Evolutionary conservation across 2,888 invertebrate genomes (phyloP).

Genomic region (Eupeodes latifasciatus): DNA sequence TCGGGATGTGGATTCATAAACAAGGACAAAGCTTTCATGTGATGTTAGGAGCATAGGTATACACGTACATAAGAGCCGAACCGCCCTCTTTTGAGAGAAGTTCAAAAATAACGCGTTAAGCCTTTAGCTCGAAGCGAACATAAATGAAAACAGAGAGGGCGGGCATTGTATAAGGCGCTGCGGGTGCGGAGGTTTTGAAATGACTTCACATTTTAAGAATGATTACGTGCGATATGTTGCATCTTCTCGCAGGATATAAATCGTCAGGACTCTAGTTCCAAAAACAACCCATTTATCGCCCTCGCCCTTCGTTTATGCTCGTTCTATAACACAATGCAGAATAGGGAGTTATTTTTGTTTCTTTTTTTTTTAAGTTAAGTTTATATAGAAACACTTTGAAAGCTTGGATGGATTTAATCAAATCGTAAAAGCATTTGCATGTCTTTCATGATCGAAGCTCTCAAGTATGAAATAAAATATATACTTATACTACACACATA

Average conservation of each 20-base stretch:
- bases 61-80: background rate
- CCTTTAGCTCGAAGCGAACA: slow-evolving; percentile 30
- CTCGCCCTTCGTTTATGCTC: background rate
- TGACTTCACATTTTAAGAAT: slow-evolving; percentile 63
- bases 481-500: background rate
- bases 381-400: slow-evolving; percentile 31
- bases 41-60: background rate
- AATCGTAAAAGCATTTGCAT: slow-evolving; percentile 71
- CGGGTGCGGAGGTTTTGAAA: slow-evolving; percentile 9
- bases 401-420: slow-evolving; percentile 67
- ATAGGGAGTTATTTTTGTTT: background rate
- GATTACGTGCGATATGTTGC: slow-evolving; percentile 64
- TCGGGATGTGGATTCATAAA: slow-evolving; percentile 40
- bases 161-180: background rate
- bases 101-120: slow-evolving; percentile 59
- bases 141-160: slow-evolving; percentile 38
- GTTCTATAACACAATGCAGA: slow-evolving; percentile 2
- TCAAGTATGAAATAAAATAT: slow-evolving; percentile 43
- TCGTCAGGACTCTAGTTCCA: slow-evolving; percentile 1
- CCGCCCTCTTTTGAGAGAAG: background rate
- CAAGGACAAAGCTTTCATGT: slow-evolving; percentile 44
- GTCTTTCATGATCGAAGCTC: slow-evolving; percentile 57
- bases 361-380: slow-evolving; percentile 24
- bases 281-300: background rate
- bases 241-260: slow-evolving; percentile 48